A percentile compares a stretch with the other conserved stretches of the same genome.
phyloP scores from a whole-genome alignment of 2,113 vertebrate genomes.

The Takifugu bimaculatus region DNA sequence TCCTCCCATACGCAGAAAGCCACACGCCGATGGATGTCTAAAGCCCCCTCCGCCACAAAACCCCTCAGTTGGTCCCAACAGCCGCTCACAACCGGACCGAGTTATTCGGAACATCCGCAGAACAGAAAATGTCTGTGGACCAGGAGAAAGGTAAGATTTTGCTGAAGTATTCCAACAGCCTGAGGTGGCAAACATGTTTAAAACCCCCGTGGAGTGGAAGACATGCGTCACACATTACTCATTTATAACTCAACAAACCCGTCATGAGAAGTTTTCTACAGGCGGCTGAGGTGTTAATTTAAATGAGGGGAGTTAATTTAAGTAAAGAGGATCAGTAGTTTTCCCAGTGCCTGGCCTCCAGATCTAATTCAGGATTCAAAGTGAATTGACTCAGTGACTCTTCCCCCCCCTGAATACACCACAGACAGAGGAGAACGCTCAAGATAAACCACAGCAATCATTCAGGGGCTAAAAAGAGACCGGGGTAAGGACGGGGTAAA shows the following conservation, averaged over 20 bases:
- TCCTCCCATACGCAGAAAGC: neutral
- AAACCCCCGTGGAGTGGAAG: no score
- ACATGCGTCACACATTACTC: no score
- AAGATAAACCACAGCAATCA: constrained; percentile 54
- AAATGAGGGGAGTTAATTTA: constrained; percentile 20
- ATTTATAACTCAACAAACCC: no score
- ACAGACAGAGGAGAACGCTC: constrained; percentile 38
- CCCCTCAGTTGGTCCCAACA: constrained; percentile 57
- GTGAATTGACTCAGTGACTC: constrained; percentile 39
- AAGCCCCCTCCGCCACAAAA: neutral
- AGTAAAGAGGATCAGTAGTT: constrained; percentile 20
- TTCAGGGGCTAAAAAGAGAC: constrained; percentile 45
- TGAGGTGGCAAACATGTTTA: no score
- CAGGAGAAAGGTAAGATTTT: no score
- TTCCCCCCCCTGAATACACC: constrained; percentile 45
- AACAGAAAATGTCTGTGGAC: constrained; percentile 38
- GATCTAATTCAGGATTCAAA: constrained; percentile 60
- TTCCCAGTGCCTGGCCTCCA: constrained; percentile 28
- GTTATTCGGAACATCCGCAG: constrained; percentile 23
- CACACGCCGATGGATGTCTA: neutral
- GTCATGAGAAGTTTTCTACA: no score
- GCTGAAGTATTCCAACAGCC: no score
- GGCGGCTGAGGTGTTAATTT: neutral
- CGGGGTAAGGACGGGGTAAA: constrained; percentile 18
- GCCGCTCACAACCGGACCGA: constrained; percentile 45